Percentiles rank a stretch among this genome's conserved stretches.
These are phyloP conservation scores for Piscicola geometra DNA, from an alignment of 2,888 invertebrate species.

Conservation along the genomic window DNA sequence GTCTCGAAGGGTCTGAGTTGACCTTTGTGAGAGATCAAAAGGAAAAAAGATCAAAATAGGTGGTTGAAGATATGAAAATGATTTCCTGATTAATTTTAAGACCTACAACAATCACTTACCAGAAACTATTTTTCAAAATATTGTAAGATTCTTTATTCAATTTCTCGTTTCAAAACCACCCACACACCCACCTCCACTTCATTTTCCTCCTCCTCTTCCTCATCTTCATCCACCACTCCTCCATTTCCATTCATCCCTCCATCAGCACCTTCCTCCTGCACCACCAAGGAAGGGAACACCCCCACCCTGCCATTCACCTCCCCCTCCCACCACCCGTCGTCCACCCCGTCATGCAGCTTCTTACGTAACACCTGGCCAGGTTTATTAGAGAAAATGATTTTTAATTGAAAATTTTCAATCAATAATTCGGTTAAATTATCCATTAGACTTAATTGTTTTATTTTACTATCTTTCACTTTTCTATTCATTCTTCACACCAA, in stretches of 20 bases:
- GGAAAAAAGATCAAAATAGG: background rate
- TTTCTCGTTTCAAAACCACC: background rate
- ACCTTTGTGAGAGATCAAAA: background rate
- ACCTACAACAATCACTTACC: no score
- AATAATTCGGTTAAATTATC: no score
- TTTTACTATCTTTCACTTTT: no score
- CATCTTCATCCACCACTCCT: slow-evolving; percentile 76
- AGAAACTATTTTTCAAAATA: background rate
- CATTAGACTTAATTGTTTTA: no score
- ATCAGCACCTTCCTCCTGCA: slow-evolving; percentile 65
- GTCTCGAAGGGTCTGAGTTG: background rate
- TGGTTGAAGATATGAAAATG: background rate
- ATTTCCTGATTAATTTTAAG: background rate
- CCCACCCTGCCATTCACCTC: slow-evolving; percentile 64
- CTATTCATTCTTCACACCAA: no score
- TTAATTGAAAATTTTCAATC: no score
- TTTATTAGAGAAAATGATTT: no score
- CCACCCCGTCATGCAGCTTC: slow-evolving; percentile 64
- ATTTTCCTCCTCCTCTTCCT: slow-evolving; percentile 77
- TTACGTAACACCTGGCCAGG: slow-evolving; percentile 53
- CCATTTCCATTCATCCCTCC: background rate
- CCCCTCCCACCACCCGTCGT: slow-evolving; percentile 94
- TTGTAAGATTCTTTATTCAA: background rate
- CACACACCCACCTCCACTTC: background rate
- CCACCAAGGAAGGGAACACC: slow-evolving; percentile 85